Percentiles rank a stretch among this genome's conserved stretches.
Evolutionary conservation across 2,113 vertebrate genomes (phyloP).

Genomic region (Poeciliopsis prolifica): DNA sequence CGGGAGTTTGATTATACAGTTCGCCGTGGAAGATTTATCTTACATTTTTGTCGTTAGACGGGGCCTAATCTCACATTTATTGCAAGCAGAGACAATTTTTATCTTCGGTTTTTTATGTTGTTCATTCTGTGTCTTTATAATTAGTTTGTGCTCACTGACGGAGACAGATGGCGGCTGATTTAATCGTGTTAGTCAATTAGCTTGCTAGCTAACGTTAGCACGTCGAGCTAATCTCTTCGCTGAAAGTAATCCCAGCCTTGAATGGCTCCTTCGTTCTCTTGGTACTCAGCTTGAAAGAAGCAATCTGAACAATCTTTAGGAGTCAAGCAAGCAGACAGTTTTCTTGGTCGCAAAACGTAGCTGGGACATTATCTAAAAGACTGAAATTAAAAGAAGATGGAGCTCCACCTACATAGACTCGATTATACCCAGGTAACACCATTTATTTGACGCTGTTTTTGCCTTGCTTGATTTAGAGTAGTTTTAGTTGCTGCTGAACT

Average conservation of each 20-base stretch:
- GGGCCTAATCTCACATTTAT: accelerated
- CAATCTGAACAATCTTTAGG: too few relatives aligned
- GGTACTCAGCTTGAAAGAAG: background rate
- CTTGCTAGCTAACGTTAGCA: slow-evolving; percentile 57
- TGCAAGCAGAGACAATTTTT: background rate
- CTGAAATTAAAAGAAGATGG: slow-evolving; percentile 78
- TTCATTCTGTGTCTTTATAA: background rate
- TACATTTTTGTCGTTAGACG: background rate
- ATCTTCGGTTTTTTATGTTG: background rate
- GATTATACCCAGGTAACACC: slow-evolving; percentile 91
- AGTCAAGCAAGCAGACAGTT: background rate
- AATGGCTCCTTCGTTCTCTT: background rate
- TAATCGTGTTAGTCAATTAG: slow-evolving; percentile 51
- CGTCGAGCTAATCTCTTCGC: slow-evolving; percentile 56
- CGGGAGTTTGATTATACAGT: background rate
- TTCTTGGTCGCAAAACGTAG: background rate
- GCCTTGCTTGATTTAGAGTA: background rate
- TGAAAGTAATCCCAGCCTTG: slow-evolving; percentile 48
- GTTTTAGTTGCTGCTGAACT: background rate
- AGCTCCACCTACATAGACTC: slow-evolving; percentile 84
- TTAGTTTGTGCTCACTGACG: accelerated
- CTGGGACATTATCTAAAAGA: background rate
- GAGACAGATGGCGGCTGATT: background rate
- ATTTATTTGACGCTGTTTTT: background rate
- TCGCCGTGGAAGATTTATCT: background rate